Evolutionary conservation across 1,140 invertebrate genomes (phyloP).

Genomic region (Calosoma granatense): DNA sequence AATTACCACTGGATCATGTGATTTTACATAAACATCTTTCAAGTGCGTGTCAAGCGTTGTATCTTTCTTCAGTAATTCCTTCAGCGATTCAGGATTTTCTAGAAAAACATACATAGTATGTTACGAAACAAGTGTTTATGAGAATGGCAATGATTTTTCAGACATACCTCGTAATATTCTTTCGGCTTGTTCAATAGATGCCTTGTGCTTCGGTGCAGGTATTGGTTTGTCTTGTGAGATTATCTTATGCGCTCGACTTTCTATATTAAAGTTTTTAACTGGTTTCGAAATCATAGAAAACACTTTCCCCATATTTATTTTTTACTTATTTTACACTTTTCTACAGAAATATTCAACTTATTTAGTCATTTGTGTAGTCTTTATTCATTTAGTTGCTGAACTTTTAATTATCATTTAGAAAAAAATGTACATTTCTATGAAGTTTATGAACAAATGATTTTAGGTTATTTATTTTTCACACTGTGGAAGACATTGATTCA

Average conservation of each 20-base stretch:
- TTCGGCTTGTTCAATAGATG: conserved; percentile 48
- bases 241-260: conserved; percentile 55
- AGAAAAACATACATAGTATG: conserved; percentile 20
- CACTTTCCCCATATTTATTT: conserved; percentile 40
- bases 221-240: conserved; percentile 55
- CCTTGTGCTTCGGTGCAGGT: conserved; percentile 50
- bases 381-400: too few species aligned
- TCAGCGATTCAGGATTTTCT: conserved; percentile 49
- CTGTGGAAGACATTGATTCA: too few species aligned
- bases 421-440: too few species aligned
- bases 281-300: conserved; percentile 38
- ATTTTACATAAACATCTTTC: conserved; percentile 59
- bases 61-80: conserved; percentile 48
- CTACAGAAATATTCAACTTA: not conserved
- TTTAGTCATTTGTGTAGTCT: not conserved
- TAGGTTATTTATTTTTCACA: too few species aligned
- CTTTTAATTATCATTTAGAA: too few species aligned
- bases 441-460: too few species aligned
- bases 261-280: conserved; percentile 53
- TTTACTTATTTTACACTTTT: too few species aligned
- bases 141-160: conserved; percentile 15
- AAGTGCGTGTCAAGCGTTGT: conserved; percentile 44
- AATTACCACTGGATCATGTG: conserved; percentile 37
- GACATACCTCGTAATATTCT: conserved; percentile 44
- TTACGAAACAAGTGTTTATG: conserved; percentile 13